Conservation (phyloP, 2,888 invertebrate species). For the Druceiella hillmani region DNA sequence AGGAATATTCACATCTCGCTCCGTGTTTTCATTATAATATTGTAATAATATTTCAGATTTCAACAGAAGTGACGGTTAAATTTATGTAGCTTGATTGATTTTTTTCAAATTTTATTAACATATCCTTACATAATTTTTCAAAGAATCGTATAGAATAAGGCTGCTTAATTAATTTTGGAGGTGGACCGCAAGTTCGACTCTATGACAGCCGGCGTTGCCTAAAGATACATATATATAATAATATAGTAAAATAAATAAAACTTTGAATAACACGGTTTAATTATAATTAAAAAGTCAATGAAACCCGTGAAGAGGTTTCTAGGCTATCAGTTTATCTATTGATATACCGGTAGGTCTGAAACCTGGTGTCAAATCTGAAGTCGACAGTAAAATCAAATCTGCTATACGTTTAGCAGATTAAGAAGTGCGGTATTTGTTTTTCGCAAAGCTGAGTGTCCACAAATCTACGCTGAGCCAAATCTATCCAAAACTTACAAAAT, state of each 20-base stretch:
- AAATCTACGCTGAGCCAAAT: not conserved
- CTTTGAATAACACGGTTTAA: not conserved
- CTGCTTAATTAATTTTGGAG: too few relatives aligned
- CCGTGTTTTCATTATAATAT: too few relatives aligned
- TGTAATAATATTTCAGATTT: too few relatives aligned
- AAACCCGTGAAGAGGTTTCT: not conserved
- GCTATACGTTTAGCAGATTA: not conserved
- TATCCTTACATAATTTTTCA: too few relatives aligned
- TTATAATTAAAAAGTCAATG: not conserved
- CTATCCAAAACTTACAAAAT: not conserved
- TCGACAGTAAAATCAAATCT: conserved; percentile 2
- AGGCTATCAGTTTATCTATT: not conserved
- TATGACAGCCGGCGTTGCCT: too few relatives aligned
- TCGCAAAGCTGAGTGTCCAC: not conserved
- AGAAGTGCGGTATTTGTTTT: conserved; percentile 1
- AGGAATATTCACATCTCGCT: too few relatives aligned
- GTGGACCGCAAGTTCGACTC: too few relatives aligned
- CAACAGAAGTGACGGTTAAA: too few relatives aligned
- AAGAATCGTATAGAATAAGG: too few relatives aligned
- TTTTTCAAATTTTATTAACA: too few relatives aligned
- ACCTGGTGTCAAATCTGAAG: not conserved
- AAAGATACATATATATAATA: not conserved
- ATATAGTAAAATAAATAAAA: conserved; percentile 2
- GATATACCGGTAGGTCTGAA: too few relatives aligned
- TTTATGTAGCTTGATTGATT: too few relatives aligned